Conservation (phyloP, 2,797 vertebrate species). For the Mallotus villosus region DNA sequence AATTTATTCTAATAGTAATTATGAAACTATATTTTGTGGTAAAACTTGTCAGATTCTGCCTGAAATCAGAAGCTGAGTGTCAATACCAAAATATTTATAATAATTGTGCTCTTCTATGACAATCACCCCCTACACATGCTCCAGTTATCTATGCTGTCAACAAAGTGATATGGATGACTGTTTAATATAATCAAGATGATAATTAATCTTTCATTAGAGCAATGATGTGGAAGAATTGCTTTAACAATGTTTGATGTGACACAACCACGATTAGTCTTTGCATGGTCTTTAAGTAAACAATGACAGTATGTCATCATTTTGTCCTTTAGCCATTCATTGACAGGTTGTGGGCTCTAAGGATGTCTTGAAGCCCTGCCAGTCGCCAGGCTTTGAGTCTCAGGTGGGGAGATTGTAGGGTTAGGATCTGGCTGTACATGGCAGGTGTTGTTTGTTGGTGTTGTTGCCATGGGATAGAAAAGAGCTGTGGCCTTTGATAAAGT, state of each 20-base stretch:
- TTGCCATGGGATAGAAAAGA: no score
- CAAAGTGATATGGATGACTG: constrained; percentile 46
- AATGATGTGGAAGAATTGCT: constrained; percentile 57
- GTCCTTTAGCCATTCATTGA: no score
- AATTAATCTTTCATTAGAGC: constrained; percentile 69
- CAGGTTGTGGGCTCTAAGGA: no score
- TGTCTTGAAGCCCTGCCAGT: no score
- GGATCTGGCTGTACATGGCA: no score
- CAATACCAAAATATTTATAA: background rate
- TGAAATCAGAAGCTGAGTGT: background rate
- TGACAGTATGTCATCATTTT: no score
- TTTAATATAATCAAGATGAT: constrained; percentile 46
- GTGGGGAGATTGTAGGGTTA: no score
- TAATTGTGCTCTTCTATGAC: background rate
- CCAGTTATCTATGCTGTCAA: constrained; percentile 28
- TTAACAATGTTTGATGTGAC: constrained; percentile 40
- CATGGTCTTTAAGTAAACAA: background rate
- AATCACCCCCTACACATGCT: constrained; percentile 30
- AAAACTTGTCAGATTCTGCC: background rate
- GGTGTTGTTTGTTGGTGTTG: no score
- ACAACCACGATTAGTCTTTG: constrained; percentile 52
- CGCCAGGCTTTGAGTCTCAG: no score
- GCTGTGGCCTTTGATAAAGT: no score
- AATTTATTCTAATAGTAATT: no score
- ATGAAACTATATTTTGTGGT: background rate